Percentiles rank a stretch among this genome's conserved stretches.
These are phyloP conservation scores for Zeus faber DNA, from an alignment of 2,113 vertebrate genomes.

Conservation along the genomic window DNA sequence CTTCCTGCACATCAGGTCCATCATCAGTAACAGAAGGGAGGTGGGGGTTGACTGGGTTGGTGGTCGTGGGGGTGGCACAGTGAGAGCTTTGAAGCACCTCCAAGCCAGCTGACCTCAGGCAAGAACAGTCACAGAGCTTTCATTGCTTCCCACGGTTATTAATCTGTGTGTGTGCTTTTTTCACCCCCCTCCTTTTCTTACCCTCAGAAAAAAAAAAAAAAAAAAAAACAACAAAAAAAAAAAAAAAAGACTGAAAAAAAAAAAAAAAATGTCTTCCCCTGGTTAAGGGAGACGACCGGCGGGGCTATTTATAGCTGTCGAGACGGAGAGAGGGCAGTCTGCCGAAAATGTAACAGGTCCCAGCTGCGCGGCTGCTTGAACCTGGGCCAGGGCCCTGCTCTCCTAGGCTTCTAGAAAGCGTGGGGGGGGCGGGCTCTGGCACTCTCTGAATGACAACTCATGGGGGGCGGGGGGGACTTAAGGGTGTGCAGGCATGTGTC, in stretches of 20 bases:
- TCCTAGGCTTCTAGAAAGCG: slow-evolving; percentile 81
- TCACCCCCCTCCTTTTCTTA: slow-evolving; percentile 57
- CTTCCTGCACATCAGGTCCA: no score
- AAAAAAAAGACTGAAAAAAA: background rate
- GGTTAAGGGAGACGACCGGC: slow-evolving; percentile 88
- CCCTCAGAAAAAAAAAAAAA: slow-evolving; percentile 46
- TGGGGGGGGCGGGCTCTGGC: slow-evolving; percentile 93
- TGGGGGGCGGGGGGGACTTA: no score
- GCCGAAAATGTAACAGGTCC: slow-evolving; percentile 98
- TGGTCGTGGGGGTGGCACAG: slow-evolving; percentile 28
- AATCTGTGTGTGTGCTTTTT: slow-evolving; percentile 74
- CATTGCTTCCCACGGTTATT: slow-evolving; percentile 93
- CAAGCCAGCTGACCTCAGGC: slow-evolving; percentile 64
- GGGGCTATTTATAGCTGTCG: slow-evolving; percentile 89
- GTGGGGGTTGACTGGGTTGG: slow-evolving; percentile 15
- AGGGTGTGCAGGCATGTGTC: slow-evolving; percentile 20
- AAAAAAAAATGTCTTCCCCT: slow-evolving; percentile 72
- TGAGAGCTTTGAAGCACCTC: slow-evolving; percentile 51
- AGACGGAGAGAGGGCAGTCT: slow-evolving; percentile 88
- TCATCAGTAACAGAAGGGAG: no score
- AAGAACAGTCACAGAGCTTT: slow-evolving; percentile 60
- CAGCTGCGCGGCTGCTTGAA: slow-evolving; percentile 98
- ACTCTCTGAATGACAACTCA: slow-evolving; percentile 93
- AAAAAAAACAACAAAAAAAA: background rate
- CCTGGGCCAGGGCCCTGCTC: slow-evolving; percentile 85